These are phyloP conservation scores for Drosophila equinoxialis DNA, from an alignment of 1,140 invertebrate genomes.

Conservation along the genomic window DNA sequence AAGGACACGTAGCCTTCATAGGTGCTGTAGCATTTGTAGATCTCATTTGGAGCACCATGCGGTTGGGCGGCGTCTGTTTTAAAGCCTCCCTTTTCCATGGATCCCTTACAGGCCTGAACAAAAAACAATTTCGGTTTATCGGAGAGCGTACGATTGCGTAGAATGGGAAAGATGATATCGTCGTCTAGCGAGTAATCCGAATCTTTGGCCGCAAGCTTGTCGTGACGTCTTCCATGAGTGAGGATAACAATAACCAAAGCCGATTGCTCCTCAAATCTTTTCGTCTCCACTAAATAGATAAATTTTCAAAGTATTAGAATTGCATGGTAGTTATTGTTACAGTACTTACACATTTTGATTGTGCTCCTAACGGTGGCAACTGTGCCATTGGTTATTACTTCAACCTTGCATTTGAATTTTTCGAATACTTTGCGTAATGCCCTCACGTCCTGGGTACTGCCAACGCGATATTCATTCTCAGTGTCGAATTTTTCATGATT, in stretches of 20 bases:
- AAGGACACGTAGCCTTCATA: slow-evolving; percentile 77
- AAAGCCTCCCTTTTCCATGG: slow-evolving; percentile 47
- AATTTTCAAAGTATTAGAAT: neutral
- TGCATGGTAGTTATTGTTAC: neutral
- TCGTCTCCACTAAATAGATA: slow-evolving; percentile 57
- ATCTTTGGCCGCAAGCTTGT: slow-evolving; percentile 67
- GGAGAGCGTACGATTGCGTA: slow-evolving; percentile 60
- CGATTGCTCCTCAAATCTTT: slow-evolving; percentile 59
- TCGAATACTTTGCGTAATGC: slow-evolving; percentile 50
- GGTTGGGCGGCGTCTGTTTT: slow-evolving; percentile 61
- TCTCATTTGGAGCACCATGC: slow-evolving; percentile 65
- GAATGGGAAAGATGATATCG: slow-evolving; percentile 65
- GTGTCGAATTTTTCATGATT: slow-evolving; percentile 71
- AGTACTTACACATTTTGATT: slow-evolving; percentile 62
- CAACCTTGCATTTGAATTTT: slow-evolving; percentile 61
- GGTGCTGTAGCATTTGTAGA: slow-evolving; percentile 79
- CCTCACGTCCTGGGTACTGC: slow-evolving; percentile 68
- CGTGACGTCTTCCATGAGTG: slow-evolving; percentile 57
- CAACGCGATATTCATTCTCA: slow-evolving; percentile 54
- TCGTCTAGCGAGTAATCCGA: slow-evolving; percentile 70
- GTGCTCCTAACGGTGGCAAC: slow-evolving; percentile 48
- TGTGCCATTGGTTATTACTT: slow-evolving; percentile 61
- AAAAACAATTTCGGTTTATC: slow-evolving; percentile 77
- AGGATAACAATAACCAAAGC: slow-evolving; percentile 60
- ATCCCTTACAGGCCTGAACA: slow-evolving; percentile 78